These are phyloP conservation scores for Oncorhynchus mykiss DNA, from an alignment of 2,113 vertebrate genomes.

Conservation along the genomic window DNA sequence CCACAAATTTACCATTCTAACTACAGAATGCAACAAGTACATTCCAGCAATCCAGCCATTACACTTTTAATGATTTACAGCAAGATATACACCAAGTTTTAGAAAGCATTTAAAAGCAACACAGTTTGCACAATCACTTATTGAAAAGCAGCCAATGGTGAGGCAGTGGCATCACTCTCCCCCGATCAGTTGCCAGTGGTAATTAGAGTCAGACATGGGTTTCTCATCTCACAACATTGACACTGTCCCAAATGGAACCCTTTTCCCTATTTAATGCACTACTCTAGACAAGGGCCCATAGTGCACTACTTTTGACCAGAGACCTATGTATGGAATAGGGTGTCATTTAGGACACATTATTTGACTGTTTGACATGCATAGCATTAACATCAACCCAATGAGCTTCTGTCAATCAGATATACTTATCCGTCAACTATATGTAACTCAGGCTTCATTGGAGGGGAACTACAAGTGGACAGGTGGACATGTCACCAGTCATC, in stretches of 20 bases:
- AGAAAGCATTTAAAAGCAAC: not conserved
- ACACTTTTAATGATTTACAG: too few relatives aligned
- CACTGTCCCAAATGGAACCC: too few relatives aligned
- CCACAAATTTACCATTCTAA: too few relatives aligned
- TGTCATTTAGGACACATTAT: too few relatives aligned
- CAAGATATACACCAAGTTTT: too few relatives aligned
- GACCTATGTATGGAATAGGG: too few relatives aligned
- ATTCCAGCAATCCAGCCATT: too few relatives aligned
- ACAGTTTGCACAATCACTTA: not conserved
- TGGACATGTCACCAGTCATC: not conserved
- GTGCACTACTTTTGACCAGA: too few relatives aligned
- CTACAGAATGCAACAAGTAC: too few relatives aligned
- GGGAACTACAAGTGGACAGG: not conserved
- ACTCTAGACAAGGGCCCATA: too few relatives aligned
- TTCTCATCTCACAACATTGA: not conserved
- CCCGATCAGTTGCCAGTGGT: not conserved
- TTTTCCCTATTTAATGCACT: too few relatives aligned
- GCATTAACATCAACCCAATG: not conserved
- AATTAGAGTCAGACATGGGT: not conserved
- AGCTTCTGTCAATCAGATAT: not conserved
- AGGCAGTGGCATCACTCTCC: not conserved
- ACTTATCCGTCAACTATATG: constrained; percentile 37
- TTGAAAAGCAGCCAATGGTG: not conserved
- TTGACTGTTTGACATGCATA: constrained; percentile 14
- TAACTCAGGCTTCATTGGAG: constrained; percentile 12